Conservation (phyloP, 2,888 invertebrate species). For the Adelphocoris suturalis region DNA sequence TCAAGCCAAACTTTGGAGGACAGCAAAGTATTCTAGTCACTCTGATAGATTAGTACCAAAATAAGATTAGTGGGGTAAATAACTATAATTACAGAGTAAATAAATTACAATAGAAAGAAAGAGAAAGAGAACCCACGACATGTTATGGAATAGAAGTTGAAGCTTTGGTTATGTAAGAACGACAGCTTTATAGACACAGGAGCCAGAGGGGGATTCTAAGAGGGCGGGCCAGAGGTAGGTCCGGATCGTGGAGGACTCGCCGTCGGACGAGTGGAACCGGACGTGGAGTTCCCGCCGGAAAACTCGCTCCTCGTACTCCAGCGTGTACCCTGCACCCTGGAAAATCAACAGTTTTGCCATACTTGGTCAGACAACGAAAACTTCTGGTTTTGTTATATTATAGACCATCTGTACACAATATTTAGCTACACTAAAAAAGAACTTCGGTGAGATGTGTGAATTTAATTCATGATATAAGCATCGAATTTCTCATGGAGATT, state of each 20-base stretch:
- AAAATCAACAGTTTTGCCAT: slow-evolving; percentile 73
- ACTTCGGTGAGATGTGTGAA: no score
- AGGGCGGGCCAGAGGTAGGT: slow-evolving; percentile 94
- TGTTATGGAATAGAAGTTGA: slow-evolving; percentile 71
- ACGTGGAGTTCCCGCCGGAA: slow-evolving; percentile 89
- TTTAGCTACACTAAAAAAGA: no score
- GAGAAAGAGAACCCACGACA: slow-evolving; percentile 73
- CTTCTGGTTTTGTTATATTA: background rate
- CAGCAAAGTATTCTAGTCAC: background rate
- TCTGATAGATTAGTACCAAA: slow-evolving; percentile 29
- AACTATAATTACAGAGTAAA: slow-evolving; percentile 3
- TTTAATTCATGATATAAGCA: no score
- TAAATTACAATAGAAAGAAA: slow-evolving; percentile 40
- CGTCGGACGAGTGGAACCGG: slow-evolving; percentile 87
- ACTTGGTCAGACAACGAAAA: slow-evolving; percentile 14
- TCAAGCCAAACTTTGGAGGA: no score
- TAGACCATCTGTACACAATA: no score
- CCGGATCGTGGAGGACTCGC: slow-evolving; percentile 86
- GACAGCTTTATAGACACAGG: slow-evolving; percentile 91
- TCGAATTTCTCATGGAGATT: no score
- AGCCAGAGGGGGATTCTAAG: slow-evolving; percentile 84
- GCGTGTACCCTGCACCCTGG: slow-evolving; percentile 78
- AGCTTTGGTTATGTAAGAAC: slow-evolving; percentile 85
- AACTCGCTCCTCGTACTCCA: slow-evolving; percentile 81
- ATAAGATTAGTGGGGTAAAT: background rate